Base-by-base conservation (phyloP, 2,888 invertebrate genomes). In the Amiota mariae region DNA sequence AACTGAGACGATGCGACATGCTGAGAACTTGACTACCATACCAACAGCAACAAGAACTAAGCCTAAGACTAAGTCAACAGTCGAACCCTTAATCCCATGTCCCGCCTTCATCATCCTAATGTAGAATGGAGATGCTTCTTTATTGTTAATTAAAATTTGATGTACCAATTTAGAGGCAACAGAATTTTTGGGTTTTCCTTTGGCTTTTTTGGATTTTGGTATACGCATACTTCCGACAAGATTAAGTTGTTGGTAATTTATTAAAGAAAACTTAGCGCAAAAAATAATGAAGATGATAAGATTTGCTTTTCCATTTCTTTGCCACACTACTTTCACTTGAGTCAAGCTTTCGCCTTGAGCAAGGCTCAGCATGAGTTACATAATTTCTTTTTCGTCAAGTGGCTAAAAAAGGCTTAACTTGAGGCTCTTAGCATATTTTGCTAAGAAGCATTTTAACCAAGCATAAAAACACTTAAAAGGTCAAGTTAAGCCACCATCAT, bases 61-160 rank as follows among this genome's bases (percentile, higher is more conserved):
- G 13, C 15, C 64, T 47, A n/a, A 10, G 57, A 64, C 64, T 64
- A 64, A 64, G 18, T 48, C 15, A 66, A 66, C 48, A 48, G 9
- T 12, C 11, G 0, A 66, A 63, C n/a, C 36, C 63, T 63, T 63
- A 63, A 63, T 24, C 47, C 66, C 15, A 48, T 36, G 36, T 36
- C 36, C 36, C 6, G 2, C 3, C 36, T 6, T 24, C 3, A 15
- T 36, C 36, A 36, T 36, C 36, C 36, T 36, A 36, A 36, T 36
- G 6, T 36, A 6, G 36, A 36, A 36, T 36, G 8, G 36, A 36
- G 36, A 6, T 6, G 36, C 36, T 36, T 36, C 47, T 48, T 36
- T 15, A 51, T 68, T 68, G 67, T 68, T 68, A 68, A 68, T 68
- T 68, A 68, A 68, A 68, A 68, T 68, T 68, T 68, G 46, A 68